Percentiles rank a stretch among this genome's conserved stretches.
phyloP scores from a whole-genome alignment of 1,140 invertebrate species.

The Heterodera carotae region DNA sequence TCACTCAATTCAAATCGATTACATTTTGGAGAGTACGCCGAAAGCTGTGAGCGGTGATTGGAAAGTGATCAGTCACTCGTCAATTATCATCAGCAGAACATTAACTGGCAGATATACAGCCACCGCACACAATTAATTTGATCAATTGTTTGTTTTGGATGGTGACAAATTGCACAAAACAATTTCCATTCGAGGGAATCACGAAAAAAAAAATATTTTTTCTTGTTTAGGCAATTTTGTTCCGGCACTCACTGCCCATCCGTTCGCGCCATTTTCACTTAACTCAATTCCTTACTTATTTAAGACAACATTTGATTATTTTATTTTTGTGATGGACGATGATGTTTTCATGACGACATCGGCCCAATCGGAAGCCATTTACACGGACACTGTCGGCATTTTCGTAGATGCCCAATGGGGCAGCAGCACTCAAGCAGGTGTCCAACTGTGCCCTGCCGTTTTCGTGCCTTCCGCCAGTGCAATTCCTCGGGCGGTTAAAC shows the following conservation, averaged over 20 bases:
- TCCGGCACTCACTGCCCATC: background rate
- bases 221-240: too few species aligned
- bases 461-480: constrained; percentile 17
- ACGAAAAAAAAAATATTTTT: too few species aligned
- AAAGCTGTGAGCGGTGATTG: background rate
- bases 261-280: background rate
- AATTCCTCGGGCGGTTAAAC: constrained; percentile 35
- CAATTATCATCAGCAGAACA: background rate
- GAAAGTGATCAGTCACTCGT: constrained; percentile 1
- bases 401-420: constrained; percentile 31
- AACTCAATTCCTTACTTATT: background rate
- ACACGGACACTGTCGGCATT: constrained; percentile 34
- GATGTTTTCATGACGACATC: background rate
- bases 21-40: background rate
- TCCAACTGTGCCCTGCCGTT: constrained; percentile 35
- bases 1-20: background rate
- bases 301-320: background rate
- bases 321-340: background rate
- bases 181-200: background rate
- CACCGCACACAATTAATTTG: background rate
- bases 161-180: background rate
- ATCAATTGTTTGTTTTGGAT: background rate
- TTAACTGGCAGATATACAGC: background rate
- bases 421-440: constrained; percentile 11
- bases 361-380: constrained; percentile 13